phyloP scores from a whole-genome alignment of 1,140 invertebrate species.

The Littorina saxatilis region DNA sequence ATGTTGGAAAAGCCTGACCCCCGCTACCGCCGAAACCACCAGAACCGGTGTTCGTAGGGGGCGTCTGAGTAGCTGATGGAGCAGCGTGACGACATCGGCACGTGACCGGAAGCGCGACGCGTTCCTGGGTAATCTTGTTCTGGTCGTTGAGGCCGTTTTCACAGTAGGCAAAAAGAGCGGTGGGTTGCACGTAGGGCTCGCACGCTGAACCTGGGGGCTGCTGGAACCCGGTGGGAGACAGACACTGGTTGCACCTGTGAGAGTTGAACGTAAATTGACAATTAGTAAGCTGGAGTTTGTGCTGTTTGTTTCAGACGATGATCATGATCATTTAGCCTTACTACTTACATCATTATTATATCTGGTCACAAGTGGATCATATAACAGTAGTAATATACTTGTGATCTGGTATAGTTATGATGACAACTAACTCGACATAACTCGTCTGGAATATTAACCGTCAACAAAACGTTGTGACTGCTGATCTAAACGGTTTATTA shows the following conservation, averaged over 20 bases:
- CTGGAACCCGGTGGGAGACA: not conserved
- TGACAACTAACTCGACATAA: not conserved
- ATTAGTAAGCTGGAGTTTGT: not conserved
- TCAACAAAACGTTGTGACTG: no score
- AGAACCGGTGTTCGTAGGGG: no score
- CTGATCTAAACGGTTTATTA: no score
- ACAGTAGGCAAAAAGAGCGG: not conserved
- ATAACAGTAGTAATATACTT: not conserved
- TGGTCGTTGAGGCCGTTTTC: slow-evolving; percentile 10
- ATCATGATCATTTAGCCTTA: no score
- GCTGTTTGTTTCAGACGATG: not conserved
- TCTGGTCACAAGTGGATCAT: not conserved
- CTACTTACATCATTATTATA: not conserved
- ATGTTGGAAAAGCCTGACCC: no score
- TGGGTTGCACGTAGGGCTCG: not conserved
- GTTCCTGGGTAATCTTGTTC: slow-evolving; percentile 4
- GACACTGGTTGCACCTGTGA: slow-evolving; percentile 12
- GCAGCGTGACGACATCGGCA: slow-evolving; percentile 15
- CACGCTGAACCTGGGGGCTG: slow-evolving; percentile 3
- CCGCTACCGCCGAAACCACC: no score
- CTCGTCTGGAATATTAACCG: no score
- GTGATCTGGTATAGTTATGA: not conserved
- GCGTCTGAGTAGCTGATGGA: slow-evolving; percentile 3
- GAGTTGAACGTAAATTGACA: not conserved
- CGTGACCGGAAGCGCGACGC: slow-evolving; percentile 16